Base-by-base conservation (phyloP, 2,113 vertebrate genomes). In the Eleginops maclovinus region DNA sequence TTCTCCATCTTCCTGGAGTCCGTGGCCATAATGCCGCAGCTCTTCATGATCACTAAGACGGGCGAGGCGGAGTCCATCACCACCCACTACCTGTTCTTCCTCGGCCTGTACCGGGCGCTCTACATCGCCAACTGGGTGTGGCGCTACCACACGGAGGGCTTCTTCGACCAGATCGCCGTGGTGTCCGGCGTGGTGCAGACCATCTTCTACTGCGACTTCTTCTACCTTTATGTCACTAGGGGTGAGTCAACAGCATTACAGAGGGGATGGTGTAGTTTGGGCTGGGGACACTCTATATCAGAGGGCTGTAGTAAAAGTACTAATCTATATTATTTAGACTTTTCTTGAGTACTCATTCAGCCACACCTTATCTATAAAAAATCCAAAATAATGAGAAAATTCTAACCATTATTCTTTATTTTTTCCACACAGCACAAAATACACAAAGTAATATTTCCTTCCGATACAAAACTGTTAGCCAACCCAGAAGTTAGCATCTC, bases 131-230 rank as follows among this genome's bases (percentile, higher is more conserved):
- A 99, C 94, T 99, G 98, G 98, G 93, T 99, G 87, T 97, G 97
- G 95, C 96, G 98, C 67, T 99, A 98, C 91, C 93, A 98, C 93
- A 96, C 94, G 0, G 98, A 99, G 91, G 95, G 93, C 50, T 99
- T 98, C 94, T 96, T 98, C 0, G 98, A 99, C 90, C 97, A 98
- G 87, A 99, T 99, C 0, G 97, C 97, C 0, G 96, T 99, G 2
- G 97, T 99, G 81, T 97, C 98, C 0, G 98, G 98, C 2, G 97
- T 98, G 0, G 98, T 99, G 40, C 98, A 99, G 91, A 99, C 98
- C 82, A 99, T 99, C 82, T 99, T 99, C 94, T 99, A 98, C 93
- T 99, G 97, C 2, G 98, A 99, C 64, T 99, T 99, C 94, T 99
- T 99, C 95, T 99, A 99, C 88, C 95, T 99, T 84, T 99, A 99